Evolutionary conservation across 2,797 vertebrate species (phyloP).

Genomic region (Pteropus rufus): DNA sequence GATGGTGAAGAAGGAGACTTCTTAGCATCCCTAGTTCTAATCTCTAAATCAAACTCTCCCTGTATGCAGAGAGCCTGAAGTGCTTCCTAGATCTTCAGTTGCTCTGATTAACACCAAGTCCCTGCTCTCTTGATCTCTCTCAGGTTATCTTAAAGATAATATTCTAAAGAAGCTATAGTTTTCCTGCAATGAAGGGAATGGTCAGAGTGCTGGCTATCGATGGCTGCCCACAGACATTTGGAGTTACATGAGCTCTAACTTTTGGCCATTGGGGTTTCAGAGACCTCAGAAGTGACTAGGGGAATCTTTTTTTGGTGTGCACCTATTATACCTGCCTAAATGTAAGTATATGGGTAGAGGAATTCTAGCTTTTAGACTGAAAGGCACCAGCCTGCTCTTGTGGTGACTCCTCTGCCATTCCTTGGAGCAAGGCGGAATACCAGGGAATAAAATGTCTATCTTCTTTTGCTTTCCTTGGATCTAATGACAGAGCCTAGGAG

Average conservation of each 20-base stretch:
- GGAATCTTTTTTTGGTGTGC: background rate
- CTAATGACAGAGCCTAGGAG: background rate
- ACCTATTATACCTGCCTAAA: accelerated
- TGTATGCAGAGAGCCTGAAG: background rate
- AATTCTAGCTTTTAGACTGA: background rate
- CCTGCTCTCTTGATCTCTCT: background rate
- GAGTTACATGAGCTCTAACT: background rate
- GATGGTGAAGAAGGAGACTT: background rate
- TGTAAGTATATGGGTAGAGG: background rate
- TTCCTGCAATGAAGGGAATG: background rate
- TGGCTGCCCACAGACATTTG: background rate
- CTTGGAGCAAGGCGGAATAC: background rate
- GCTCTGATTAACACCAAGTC: background rate
- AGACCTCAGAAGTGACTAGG: background rate
- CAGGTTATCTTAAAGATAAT: background rate
- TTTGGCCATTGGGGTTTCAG: background rate
- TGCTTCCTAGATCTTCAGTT: background rate
- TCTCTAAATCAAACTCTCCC: background rate
- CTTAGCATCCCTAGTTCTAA: background rate
- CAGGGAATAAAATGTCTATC: background rate
- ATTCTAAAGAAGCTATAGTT: background rate
- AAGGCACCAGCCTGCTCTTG: background rate
- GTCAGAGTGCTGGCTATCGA: background rate
- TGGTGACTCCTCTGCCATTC: background rate
- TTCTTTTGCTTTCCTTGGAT: background rate